Base-by-base conservation (phyloP, 2,113 vertebrate genomes). In the Coreoperca whiteheadi region DNA sequence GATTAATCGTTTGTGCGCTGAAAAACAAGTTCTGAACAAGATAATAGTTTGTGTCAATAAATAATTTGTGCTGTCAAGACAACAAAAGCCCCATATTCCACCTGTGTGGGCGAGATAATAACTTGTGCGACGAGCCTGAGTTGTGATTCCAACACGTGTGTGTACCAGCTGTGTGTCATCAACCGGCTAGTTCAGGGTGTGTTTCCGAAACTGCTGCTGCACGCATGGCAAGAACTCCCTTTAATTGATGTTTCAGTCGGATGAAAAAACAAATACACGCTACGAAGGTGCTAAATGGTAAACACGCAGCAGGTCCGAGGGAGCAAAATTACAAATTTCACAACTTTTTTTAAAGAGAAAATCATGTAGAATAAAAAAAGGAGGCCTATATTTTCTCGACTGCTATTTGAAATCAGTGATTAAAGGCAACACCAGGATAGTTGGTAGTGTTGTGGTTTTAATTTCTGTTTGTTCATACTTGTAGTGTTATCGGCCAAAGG, bases 401-500 rank as follows among this genome's bases (percentile, higher is more conserved):
- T 23, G 65, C 25, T 32, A 4, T 65, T 50, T 76, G 6, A 75
- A 75, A 72, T 67, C 15, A 76, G 69, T 43, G 77, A 60, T 59
- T 43, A 12, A 76, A 74, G 53, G 25, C 25, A 65, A 57, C 68
- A 56, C 61, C 53, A 74, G 84, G 66, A 67, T 70, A 54, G 63
- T 69, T 48, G 63, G 63, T 43, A 1, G 48, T 81, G 39, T 86
- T 34, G 51, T 70, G 48, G 72, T 57, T 70, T 70, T 75, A 20
- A 23, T 16, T 77, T 85, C 73, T 80, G 70, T 89, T 37, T 73
- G 65, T 84, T 77, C 30, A 64, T 61, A 48, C 15, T 28, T 41
- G 59, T 65, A 8, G 73, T 76, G 43, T 85, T 79, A 67, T 65
- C 77, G 83, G 87, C 85, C 77, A 91, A 88, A 85, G 77, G 66